These are phyloP conservation scores for Macrophya annulata DNA, from an alignment of 2,888 invertebrate species.

Conservation along the genomic window DNA sequence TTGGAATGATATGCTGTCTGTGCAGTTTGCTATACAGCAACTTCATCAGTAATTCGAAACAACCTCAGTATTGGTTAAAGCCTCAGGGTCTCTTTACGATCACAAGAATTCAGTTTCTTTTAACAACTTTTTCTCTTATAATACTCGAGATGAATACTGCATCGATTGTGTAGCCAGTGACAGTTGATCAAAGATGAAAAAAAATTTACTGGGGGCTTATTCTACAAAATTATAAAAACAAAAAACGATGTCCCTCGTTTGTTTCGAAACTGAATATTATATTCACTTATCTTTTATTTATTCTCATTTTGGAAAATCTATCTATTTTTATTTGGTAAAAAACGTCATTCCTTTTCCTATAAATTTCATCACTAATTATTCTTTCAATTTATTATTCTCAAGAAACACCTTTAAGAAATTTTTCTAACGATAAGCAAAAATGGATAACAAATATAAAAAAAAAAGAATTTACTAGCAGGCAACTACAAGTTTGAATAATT, in stretches of 20 bases:
- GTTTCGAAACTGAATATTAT: constrained; percentile 20
- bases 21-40: neutral
- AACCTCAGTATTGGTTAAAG: constrained; percentile 17
- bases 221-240: neutral
- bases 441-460: too few relatives aligned
- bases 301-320: neutral
- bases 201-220: neutral
- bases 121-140: neutral
- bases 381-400: neutral
- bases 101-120: constrained; percentile 17
- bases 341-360: neutral
- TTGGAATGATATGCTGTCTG: neutral
- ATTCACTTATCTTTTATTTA: neutral
- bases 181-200: neutral
- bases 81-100: constrained; percentile 37
- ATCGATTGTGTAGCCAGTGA: constrained; percentile 11
- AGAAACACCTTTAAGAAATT: too few relatives aligned
- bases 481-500: too few relatives aligned
- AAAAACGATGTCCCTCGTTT: neutral
- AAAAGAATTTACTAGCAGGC: too few relatives aligned
- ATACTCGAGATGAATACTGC: constrained; percentile 44
- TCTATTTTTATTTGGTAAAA: too few relatives aligned
- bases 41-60: constrained; percentile 18
- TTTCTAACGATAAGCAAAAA: too few relatives aligned
- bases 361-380: neutral